Evolutionary conservation across 2,797 vertebrate genomes (phyloP).

Genomic region (Mormyrus proboscirostris): DNA sequence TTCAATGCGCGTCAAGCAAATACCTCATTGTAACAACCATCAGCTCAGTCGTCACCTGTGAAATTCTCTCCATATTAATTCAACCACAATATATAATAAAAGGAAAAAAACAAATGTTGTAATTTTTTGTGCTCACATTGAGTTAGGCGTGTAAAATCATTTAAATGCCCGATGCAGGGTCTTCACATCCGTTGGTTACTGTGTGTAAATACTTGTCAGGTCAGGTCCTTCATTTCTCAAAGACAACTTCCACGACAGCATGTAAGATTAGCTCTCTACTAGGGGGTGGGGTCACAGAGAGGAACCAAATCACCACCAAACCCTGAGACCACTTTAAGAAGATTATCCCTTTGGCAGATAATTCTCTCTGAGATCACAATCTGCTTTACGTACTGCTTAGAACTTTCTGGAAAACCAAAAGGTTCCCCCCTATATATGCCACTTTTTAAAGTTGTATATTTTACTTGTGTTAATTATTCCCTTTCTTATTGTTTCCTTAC

Average conservation of each 20-base stretch:
- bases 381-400: not conserved
- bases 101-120: not conserved
- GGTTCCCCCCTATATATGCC: not conserved
- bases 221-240: not conserved
- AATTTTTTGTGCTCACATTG: not conserved
- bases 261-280: not conserved
- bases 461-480: not conserved
- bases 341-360: constrained; percentile 5
- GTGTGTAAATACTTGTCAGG: not conserved
- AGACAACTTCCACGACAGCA: not conserved
- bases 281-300: not conserved
- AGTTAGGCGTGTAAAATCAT: not conserved
- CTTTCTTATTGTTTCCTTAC: not conserved
- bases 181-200: not conserved
- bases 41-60: not conserved
- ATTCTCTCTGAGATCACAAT: not conserved
- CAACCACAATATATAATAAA: not conserved
- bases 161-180: not conserved
- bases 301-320: not conserved
- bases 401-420: not conserved
- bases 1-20: not conserved
- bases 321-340: constrained; percentile 9
- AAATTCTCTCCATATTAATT: not conserved
- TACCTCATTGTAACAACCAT: not conserved
- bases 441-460: not conserved